phyloP scores from a whole-genome alignment of 2,888 invertebrate genomes.

The Acheta domesticus region DNA sequence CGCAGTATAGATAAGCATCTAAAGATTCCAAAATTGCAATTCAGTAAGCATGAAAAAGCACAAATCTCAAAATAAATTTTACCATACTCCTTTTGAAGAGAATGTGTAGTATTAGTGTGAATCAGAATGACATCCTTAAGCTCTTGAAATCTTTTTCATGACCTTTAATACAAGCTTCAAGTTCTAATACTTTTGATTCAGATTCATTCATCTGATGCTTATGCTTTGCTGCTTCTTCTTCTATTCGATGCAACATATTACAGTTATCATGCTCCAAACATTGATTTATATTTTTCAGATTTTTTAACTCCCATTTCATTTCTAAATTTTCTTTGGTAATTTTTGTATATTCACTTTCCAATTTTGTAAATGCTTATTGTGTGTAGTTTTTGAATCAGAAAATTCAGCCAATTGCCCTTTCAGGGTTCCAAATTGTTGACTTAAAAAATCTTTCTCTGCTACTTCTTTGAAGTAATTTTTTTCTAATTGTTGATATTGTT shows the following conservation, averaged over 20 bases:
- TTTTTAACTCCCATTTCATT: neutral
- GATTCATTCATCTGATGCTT: neutral
- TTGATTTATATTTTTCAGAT: neutral
- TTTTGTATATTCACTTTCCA: neutral
- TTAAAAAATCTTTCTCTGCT: constrained; percentile 10
- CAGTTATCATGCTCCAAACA: constrained; percentile 18
- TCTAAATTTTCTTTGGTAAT: neutral
- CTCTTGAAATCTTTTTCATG: neutral
- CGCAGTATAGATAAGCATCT: no score
- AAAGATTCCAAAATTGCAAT: no score
- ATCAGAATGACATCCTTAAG: neutral
- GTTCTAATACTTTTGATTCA: neutral
- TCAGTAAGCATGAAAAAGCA: no score
- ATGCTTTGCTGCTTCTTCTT: neutral
- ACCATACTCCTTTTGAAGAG: neutral
- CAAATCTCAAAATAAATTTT: neutral
- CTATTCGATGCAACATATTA: neutral
- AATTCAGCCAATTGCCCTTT: neutral
- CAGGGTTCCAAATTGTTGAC: neutral
- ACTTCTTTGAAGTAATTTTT: neutral
- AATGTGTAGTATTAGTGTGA: neutral
- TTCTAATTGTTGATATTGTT: neutral
- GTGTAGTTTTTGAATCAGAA: neutral
- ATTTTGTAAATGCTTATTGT: neutral
- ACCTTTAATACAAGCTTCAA: neutral